Evolutionary conservation across 2,797 vertebrate species (phyloP).

Genomic region (Pyrocephalus nanus): DNA sequence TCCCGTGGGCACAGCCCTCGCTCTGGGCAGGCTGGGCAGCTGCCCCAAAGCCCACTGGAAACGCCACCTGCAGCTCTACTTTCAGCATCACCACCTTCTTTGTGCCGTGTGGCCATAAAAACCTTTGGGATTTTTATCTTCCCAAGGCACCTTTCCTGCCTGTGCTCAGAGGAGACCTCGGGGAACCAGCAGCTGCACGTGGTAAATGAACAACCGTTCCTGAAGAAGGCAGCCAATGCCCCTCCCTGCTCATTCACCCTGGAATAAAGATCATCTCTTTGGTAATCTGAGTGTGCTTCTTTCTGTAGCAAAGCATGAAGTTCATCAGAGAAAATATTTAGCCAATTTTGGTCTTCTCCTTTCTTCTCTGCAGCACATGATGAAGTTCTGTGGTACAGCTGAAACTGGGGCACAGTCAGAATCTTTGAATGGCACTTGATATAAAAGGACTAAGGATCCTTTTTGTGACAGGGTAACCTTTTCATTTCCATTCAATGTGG

Average conservation of each 20-base stretch:
- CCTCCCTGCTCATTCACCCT: too few species aligned
- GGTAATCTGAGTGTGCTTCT: not conserved
- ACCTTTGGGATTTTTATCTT: not conserved
- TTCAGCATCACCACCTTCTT: not conserved
- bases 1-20: rapidly evolving
- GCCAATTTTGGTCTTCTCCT: not conserved
- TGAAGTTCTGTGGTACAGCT: not conserved
- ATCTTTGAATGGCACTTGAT: not conserved
- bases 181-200: rapidly evolving
- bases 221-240: not conserved
- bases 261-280: not conserved
- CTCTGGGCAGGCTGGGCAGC: rapidly evolving
- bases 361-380: not conserved
- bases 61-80: not conserved
- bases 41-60: rapidly evolving
- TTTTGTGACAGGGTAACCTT: not conserved
- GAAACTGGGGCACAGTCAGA: not conserved
- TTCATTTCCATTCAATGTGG: not conserved
- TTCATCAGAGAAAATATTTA: not conserved
- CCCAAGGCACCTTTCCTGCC: not conserved
- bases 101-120: not conserved
- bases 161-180: not conserved
- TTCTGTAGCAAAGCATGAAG: not conserved
- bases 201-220: not conserved
- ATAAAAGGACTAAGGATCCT: not conserved